Base-by-base conservation (phyloP, 2,888 invertebrate species). In the Cordilura impudica region DNA sequence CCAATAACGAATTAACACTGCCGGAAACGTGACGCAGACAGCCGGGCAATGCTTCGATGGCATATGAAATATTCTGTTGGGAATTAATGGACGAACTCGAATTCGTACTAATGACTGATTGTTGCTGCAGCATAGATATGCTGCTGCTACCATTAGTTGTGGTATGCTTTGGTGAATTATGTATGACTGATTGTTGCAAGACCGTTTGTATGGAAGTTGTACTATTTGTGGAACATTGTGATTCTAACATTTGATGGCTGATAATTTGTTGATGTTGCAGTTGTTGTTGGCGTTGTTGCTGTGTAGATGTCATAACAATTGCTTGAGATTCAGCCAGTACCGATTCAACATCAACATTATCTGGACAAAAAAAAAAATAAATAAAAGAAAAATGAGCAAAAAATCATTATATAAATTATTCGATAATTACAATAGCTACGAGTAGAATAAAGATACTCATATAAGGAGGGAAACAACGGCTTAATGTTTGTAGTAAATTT, bases 201-300 rank as follows among this genome's bases (percentile, higher is more conserved):
- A 89, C 89, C 14, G 89, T 89, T 83, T 90, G 90, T 81, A 88
- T 84, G 23, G 89, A 89, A 21, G 88, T 83, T 19, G 87, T 85
- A 81, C 90, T 90, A 81, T 87, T 89, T 8, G 87, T 86, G 21
- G 90, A 90, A 70, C 87, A 86, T 81, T 90, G 90, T n/a, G 89
- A 90, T 61, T 90, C 89, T 29, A 89, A 83, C 82, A 89, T 87
- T 79, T 88, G 87, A 66, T 87, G 88, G 73, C 75, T 87, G 51
- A 84, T 82, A 73, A 85, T 60, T 72, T 85, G 86, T 69, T 81
- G 82, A 54, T 84, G 84, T 12, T 82, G 85, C 16, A 83, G 85
- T 53, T 66, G 75, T 18, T 83, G 84, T 47, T 82, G 82, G 45
- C 81, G 82, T 47, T 84, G 84, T 5, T 81, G 85, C 60, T 86